Base-by-base conservation (phyloP, 2,888 invertebrate genomes). In the Bembecia ichneumoniformis region DNA sequence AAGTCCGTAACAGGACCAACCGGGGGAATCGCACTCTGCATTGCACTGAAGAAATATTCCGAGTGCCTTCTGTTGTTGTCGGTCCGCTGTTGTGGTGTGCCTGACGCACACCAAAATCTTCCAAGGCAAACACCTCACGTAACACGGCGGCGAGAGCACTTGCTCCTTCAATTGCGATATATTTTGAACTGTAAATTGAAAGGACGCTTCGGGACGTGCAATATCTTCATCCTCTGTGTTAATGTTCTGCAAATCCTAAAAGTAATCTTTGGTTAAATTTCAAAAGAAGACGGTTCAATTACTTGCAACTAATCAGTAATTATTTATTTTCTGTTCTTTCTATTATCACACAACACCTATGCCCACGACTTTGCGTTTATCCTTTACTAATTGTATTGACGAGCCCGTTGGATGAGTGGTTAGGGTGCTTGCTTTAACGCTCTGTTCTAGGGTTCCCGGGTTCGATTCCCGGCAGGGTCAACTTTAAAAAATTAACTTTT, bases 1-100 rank as follows among this genome's bases (percentile, higher is more conserved):
- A 48, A 93, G 89, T 5, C 98, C 99, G 75, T 97, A 97, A 75
- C 99, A 99, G 3, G 97, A 97, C 99, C 99, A 99, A 1, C 97
- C 96, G 43, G 96, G 92, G 0, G 97, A 95, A 60, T 98, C 98
- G 55, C 96, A 95, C 63, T 98, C 98, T 2, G 97, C 98, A 75
- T 99, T 99, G 76, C 99, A 99, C 87, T 98, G 96, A 35, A 98
- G 84, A 64, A 94, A 94, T 73, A 96, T 93, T 4, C 96, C 95
- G 48, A 96, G 78, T 1, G 93, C 92, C 52, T 90, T 90, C 63
- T 92, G 92, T 43, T 90, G 89, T 54, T 91, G 90, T 48, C 93
- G 88, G 48, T 95, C 94, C 53, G 93, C 92, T 52, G 92, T 92
- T 2, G 92, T 91, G 55, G 92, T 93, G 50, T 79, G 68, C 3